A percentile compares a stretch with the other conserved stretches of the same genome.
phyloP scores from a whole-genome alignment of 2,888 invertebrate species.

The Drosophila nigricruria region DNA sequence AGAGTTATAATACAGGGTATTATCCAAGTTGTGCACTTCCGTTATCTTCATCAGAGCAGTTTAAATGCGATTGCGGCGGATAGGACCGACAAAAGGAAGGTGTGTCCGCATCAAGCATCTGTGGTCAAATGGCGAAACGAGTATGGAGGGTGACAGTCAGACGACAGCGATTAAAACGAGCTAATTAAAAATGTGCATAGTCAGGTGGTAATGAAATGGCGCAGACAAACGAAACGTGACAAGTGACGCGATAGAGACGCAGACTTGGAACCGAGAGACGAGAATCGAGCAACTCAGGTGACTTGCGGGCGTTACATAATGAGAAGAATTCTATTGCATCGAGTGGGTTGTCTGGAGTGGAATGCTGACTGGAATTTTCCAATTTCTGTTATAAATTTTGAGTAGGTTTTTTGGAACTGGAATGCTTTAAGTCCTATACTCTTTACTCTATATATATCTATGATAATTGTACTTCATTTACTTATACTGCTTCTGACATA shows the following conservation, averaged over 20 bases:
- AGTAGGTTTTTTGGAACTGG: not conserved
- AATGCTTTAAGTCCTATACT: not conserved
- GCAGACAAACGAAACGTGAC: conserved; percentile 68
- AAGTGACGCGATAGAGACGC: conserved; percentile 44
- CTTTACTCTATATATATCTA: not conserved
- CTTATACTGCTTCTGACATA: not conserved
- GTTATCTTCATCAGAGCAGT: not conserved
- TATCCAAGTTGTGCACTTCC: not conserved
- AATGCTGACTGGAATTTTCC: not conserved
- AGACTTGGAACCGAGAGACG: not conserved
- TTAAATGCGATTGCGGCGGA: not conserved
- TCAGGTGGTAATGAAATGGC: conserved; percentile 24
- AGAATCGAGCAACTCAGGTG: conserved; percentile 27
- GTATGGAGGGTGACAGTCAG: conserved; percentile 48
- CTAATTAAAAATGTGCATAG: conserved; percentile 59
- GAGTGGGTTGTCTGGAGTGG: not conserved
- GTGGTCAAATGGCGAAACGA: not conserved
- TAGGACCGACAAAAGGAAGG: conserved; percentile 31
- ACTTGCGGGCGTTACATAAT: conserved; percentile 7
- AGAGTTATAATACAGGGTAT: conserved; percentile 12
- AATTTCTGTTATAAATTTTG: not conserved
- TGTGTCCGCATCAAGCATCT: conserved; percentile 44
- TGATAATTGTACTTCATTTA: not conserved
- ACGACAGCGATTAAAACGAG: conserved; percentile 35
- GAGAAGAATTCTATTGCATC: conserved; percentile 3